Conservation (phyloP, 2,797 vertebrate genomes). For the Liasis olivaceus region DNA sequence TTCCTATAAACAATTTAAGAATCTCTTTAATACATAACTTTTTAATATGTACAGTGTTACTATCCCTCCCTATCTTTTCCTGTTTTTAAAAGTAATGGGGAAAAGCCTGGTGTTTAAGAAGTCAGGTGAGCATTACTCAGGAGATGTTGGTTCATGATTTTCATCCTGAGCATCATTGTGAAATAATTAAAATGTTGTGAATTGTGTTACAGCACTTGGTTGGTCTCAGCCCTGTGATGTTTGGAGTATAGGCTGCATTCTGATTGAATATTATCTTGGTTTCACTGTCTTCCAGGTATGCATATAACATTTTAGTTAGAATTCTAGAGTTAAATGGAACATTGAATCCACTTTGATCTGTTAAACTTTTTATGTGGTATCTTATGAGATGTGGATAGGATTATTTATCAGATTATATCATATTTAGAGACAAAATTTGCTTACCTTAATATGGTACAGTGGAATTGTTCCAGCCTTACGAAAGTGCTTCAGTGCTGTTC, state of each 20-base stretch:
- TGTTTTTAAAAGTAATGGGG: background rate
- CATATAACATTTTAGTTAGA: conserved; percentile 8
- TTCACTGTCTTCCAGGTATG: conserved; percentile 87
- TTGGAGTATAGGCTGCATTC: conserved; percentile 89
- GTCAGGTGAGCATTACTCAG: background rate
- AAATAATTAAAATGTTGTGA: background rate
- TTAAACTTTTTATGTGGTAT: background rate
- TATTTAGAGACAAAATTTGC: background rate
- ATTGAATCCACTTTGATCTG: background rate
- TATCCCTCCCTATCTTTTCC: background rate
- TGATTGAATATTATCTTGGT: conserved; percentile 90
- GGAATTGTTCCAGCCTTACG: background rate
- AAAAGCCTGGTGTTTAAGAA: background rate
- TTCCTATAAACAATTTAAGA: background rate
- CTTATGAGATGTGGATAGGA: background rate
- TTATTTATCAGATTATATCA: background rate
- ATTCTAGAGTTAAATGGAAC: background rate
- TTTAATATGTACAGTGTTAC: background rate
- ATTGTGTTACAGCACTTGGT: conserved; percentile 78
- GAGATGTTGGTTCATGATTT: background rate
- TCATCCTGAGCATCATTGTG: background rate
- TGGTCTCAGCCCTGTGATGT: conserved; percentile 89
- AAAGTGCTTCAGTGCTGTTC: background rate
- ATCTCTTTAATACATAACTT: background rate
- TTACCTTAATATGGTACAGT: background rate